phyloP scores from a whole-genome alignment of 2,797 vertebrate genomes.

The Poeciliopsis presidionis region DNA sequence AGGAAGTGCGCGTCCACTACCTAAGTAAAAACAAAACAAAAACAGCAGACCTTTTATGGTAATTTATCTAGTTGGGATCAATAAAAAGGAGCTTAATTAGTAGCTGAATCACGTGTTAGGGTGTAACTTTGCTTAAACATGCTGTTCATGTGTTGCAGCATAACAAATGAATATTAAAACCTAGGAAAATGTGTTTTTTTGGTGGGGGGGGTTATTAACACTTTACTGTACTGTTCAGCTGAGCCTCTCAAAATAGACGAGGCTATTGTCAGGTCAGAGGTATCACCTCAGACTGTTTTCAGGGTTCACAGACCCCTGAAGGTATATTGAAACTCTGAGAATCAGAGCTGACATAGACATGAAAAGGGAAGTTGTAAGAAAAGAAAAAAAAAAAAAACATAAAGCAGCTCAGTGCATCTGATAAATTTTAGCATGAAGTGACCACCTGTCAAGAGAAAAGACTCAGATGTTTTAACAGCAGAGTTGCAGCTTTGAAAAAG shows the following conservation, averaged over 20 bases:
- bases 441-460: slow-evolving; percentile 48
- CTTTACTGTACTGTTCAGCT: not conserved
- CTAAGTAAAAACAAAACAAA: slow-evolving; percentile 37
- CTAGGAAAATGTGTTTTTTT: not conserved
- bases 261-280: not conserved
- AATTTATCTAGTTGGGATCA: slow-evolving; percentile 2
- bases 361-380: slow-evolving; percentile 35
- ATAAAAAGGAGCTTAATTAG: slow-evolving; percentile 10
- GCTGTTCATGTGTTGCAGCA: not conserved
- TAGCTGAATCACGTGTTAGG: not conserved
- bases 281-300: not conserved
- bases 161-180: not conserved
- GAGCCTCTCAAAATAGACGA: not conserved
- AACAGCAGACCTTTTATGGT: slow-evolving; percentile 23
- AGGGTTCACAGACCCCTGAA: slow-evolving; percentile 34
- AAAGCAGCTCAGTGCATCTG: slow-evolving; percentile 37
- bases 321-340: slow-evolving; percentile 32
- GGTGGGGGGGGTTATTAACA: not conserved
- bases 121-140: not conserved
- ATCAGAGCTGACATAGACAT: slow-evolving; percentile 19
- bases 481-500: slow-evolving; percentile 8
- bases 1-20: slow-evolving; percentile 62
- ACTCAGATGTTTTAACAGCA: slow-evolving; percentile 39
- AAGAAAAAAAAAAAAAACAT: slow-evolving; percentile 32
- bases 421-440: slow-evolving; percentile 45